Evolutionary conservation across 2,888 invertebrate species (phyloP).

Genomic region (Orthosia gracilis): DNA sequence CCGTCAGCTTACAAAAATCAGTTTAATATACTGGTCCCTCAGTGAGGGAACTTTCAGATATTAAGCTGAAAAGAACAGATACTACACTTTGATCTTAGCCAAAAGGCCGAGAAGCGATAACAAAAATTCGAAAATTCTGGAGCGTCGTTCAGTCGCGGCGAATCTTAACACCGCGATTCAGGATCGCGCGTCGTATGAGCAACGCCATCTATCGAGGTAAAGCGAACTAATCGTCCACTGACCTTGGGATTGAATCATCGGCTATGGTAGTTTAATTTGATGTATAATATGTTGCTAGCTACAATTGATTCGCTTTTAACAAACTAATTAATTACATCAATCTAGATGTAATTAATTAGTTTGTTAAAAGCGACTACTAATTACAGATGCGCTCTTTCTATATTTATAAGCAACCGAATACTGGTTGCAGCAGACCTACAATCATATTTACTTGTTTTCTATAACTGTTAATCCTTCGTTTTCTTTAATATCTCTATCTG

Average conservation of each 20-base stretch:
- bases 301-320: not conserved
- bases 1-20: no score
- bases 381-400: not conserved
- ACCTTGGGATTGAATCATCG: not conserved
- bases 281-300: no score
- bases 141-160: conserved; percentile 5
- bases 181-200: conserved; percentile 13
- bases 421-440: no score
- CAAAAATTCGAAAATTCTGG: not conserved
- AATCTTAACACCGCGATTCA: conserved; percentile 33
- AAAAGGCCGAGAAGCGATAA: conserved; percentile 40
- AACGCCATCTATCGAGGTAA: conserved; percentile 7
- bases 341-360: no score
- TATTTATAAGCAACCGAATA: not conserved
- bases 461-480: no score
- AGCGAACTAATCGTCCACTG: not conserved
- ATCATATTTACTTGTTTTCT: no score
- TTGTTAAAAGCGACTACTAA: no score
- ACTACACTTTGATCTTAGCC: not conserved
- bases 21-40: no score
- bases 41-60: no score
- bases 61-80: not conserved
- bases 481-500: no score
- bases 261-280: not conserved
- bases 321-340: no score